Conservation (phyloP, 1,140 invertebrate species). For the Thaumetopoea pityocampa region DNA sequence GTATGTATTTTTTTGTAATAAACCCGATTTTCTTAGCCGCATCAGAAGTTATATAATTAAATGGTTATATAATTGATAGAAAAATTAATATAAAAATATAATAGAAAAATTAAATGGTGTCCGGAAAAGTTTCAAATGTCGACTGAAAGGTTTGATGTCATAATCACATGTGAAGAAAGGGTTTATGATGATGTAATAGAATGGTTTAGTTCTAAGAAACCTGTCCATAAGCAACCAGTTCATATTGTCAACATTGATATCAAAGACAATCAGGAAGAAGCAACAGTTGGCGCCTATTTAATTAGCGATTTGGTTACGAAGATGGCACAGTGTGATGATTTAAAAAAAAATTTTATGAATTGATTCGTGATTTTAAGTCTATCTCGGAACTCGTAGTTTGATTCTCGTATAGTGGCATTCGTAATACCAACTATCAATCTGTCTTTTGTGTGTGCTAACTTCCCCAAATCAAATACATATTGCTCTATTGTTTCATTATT, state of each 20-base stretch:
- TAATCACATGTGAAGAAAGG: slow-evolving; percentile 98
- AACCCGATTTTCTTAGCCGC: too few relatives aligned
- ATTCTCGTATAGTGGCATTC: too few relatives aligned
- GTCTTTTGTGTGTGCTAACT: too few relatives aligned
- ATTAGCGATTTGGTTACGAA: slow-evolving; percentile 95
- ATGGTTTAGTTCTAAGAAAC: slow-evolving; percentile 83
- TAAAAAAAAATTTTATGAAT: slow-evolving; percentile 98
- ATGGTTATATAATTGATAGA: too few relatives aligned
- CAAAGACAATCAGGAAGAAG: slow-evolving; percentile 99
- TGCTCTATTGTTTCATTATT: too few relatives aligned
- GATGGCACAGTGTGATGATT: slow-evolving; percentile 92
- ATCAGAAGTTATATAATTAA: too few relatives aligned
- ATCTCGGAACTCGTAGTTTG: too few relatives aligned
- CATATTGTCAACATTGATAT: slow-evolving; percentile 99
- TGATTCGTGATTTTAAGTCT: slow-evolving; percentile 95
- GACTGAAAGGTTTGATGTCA: slow-evolving; percentile 95
- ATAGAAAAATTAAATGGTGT: slow-evolving; percentile 93
- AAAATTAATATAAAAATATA: too few relatives aligned
- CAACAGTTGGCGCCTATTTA: slow-evolving; percentile 98
- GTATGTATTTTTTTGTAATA: too few relatives aligned
- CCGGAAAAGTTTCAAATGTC: slow-evolving; percentile 97
- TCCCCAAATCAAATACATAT: too few relatives aligned
- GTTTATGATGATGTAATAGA: too few relatives aligned
- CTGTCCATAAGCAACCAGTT: slow-evolving; percentile 87
- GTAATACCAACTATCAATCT: too few relatives aligned